A percentile compares a stretch with the other conserved stretches of the same genome.
phyloP scores from a whole-genome alignment of 2,797 vertebrate genomes.

The Enteromius argenteus region DNA sequence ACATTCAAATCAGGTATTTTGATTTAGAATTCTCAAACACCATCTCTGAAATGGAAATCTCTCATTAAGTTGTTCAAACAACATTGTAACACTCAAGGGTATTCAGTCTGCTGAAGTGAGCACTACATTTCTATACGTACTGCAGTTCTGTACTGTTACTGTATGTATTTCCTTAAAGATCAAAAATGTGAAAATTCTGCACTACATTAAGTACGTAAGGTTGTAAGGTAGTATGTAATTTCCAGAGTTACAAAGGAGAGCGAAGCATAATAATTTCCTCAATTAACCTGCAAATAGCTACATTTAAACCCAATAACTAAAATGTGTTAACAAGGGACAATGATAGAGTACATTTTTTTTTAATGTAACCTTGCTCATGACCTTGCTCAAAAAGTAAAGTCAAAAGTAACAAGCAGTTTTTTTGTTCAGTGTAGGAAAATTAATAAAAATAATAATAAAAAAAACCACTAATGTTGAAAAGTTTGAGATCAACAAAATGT shows the following conservation, averaged over 20 bases:
- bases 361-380: no score
- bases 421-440: no score
- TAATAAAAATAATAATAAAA: no score
- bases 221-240: not conserved
- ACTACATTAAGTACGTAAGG: not conserved
- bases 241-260: not conserved
- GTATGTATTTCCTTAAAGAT: not conserved
- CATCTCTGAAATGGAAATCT: slow-evolving; percentile 30
- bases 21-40: slow-evolving; percentile 59
- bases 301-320: no score
- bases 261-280: not conserved
- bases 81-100: slow-evolving; percentile 8
- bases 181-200: not conserved
- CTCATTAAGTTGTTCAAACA: slow-evolving; percentile 37
- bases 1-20: slow-evolving; percentile 73
- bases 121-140: not conserved
- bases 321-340: no score
- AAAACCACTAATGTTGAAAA: no score
- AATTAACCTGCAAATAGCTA: no score
- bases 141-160: not conserved
- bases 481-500: no score
- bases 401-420: no score
- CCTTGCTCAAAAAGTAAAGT: no score
- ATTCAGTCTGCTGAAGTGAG: slow-evolving; percentile 8
- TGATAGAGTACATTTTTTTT: no score